Conservation (phyloP, 1,140 invertebrate species). For the Nasonia giraulti region DNA sequence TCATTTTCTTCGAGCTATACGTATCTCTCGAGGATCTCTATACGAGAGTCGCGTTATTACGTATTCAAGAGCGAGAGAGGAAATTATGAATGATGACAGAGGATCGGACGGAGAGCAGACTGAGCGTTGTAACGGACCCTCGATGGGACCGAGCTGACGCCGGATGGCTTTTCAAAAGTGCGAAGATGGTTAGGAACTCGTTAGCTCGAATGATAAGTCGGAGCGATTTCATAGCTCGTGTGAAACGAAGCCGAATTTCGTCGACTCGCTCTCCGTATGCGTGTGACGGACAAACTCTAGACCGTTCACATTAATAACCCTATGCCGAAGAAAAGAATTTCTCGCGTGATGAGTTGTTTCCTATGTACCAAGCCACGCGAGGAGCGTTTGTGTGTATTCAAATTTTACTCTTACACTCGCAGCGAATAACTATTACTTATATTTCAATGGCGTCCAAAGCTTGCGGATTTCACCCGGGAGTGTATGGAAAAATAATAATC, state of each 20-base stretch:
- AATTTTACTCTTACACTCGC: not conserved
- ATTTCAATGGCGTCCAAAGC: not conserved
- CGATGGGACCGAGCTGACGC: not conserved
- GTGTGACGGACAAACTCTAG: constrained; percentile 39
- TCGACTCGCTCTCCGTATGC: not conserved
- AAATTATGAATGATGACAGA: constrained; percentile 59
- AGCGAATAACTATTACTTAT: not conserved
- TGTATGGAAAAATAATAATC: not conserved
- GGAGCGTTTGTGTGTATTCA: not conserved
- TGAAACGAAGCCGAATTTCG: constrained; percentile 50
- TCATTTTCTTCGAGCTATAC: not conserved
- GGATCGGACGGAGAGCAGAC: constrained; percentile 5
- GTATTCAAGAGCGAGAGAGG: constrained; percentile 15
- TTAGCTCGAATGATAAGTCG: constrained; percentile 73
- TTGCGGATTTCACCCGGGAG: not conserved
- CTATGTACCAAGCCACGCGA: not conserved
- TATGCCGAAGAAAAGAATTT: not conserved
- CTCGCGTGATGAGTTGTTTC: not conserved
- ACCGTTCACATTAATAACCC: constrained; percentile 50
- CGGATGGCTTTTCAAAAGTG: constrained; percentile 53
- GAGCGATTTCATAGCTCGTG: constrained; percentile 66
- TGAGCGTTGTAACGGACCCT: constrained; percentile 17
- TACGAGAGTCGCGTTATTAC: not conserved
- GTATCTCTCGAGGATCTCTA: not conserved
- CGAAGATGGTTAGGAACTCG: constrained; percentile 69